These are phyloP conservation scores for Iguana delicatissima DNA, from an alignment of 2,797 vertebrate species.

Conservation along the genomic window DNA sequence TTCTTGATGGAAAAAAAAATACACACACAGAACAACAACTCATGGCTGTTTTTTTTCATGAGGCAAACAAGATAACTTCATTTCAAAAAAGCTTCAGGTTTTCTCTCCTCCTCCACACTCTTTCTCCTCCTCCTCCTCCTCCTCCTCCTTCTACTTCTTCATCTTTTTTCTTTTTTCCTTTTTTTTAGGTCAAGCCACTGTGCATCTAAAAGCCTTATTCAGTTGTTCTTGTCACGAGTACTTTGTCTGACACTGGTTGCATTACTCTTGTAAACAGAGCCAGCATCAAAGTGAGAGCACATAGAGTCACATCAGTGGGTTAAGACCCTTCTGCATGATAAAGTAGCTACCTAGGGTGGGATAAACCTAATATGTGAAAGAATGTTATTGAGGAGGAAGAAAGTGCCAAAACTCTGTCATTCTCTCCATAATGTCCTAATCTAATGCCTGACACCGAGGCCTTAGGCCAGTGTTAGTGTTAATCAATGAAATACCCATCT, in stretches of 20 bases:
- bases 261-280: conserved; percentile 93
- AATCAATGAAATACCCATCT: conserved; percentile 99
- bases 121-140: conserved; percentile 39
- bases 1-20: conserved; percentile 77
- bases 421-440: conserved; percentile 99
- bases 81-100: conserved; percentile 75
- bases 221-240: conserved; percentile 97
- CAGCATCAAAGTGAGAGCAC: conserved; percentile 96
- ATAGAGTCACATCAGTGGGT: conserved; percentile 99
- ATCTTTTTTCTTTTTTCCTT: conserved; percentile 64
- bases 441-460: conserved; percentile 96
- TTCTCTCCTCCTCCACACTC: conserved; percentile 10
- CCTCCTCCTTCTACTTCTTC: conserved; percentile 81
- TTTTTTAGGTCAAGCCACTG: conserved; percentile 90
- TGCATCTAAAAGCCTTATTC: conserved; percentile 95
- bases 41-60: conserved; percentile 84
- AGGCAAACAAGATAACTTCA: conserved; percentile 80
- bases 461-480: conserved; percentile 94
- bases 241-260: conserved; percentile 97
- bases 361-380: conserved; percentile 99
- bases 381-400: conserved; percentile 99
- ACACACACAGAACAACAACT: conserved; percentile 63
- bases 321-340: conserved; percentile 99
- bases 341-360: conserved; percentile 99
- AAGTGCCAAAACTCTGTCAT: conserved; percentile 99